Evolutionary conservation across 2,888 invertebrate species (phyloP).

Genomic region (Volucella bombylans): DNA sequence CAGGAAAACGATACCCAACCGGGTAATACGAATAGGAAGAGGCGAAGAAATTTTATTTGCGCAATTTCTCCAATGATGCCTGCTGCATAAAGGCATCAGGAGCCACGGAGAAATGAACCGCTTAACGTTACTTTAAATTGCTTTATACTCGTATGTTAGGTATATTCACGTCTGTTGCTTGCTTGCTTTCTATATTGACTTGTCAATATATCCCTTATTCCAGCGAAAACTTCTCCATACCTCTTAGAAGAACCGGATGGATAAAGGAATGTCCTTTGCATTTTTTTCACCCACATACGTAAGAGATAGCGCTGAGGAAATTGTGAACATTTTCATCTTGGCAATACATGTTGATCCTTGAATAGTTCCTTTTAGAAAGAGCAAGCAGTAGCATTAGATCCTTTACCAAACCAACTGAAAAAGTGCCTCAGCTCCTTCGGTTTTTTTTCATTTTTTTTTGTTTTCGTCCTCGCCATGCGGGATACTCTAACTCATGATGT

Average conservation of each 20-base stretch:
- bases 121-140: slow-evolving; percentile 37
- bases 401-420: slow-evolving; percentile 52
- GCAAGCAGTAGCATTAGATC: slow-evolving; percentile 40
- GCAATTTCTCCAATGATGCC: slow-evolving; percentile 30
- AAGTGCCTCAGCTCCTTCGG: slow-evolving; percentile 53
- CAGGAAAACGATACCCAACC: too few species aligned
- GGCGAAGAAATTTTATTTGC: slow-evolving; percentile 37
- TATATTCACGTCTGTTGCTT: slow-evolving; percentile 35
- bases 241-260: not conserved
- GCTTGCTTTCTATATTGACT: slow-evolving; percentile 47
- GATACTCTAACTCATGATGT: slow-evolving; percentile 7
- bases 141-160: not conserved
- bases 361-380: slow-evolving; percentile 27
- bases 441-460: slow-evolving; percentile 7
- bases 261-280: slow-evolving; percentile 45
- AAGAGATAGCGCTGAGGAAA: not conserved
- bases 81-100: not conserved
- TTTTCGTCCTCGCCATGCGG: slow-evolving; percentile 5
- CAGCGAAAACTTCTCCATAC: not conserved
- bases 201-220: slow-evolving; percentile 54
- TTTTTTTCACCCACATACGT: slow-evolving; percentile 28
- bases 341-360: slow-evolving; percentile 56
- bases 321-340: slow-evolving; percentile 36
- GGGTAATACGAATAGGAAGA: too few species aligned
- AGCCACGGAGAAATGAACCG: slow-evolving; percentile 1